phyloP scores from a whole-genome alignment of 2,797 vertebrate genomes.

The Xiphophorus birchmanni region DNA sequence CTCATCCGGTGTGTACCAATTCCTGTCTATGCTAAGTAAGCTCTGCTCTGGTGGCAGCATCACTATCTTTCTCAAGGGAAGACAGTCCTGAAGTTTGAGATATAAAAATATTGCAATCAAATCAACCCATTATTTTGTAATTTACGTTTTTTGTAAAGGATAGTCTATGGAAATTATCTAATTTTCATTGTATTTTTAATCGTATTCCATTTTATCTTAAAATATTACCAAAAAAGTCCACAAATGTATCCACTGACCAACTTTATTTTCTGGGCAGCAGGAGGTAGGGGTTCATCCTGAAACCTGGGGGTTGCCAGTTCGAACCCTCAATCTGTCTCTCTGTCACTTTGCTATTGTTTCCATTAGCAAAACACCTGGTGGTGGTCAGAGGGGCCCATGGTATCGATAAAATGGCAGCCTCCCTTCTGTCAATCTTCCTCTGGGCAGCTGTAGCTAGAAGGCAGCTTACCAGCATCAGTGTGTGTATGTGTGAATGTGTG shows the following conservation, averaged over 20 bases:
- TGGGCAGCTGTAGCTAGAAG: no score
- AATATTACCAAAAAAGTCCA: background rate
- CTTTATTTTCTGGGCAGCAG: background rate
- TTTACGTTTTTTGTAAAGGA: no score
- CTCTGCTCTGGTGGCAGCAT: background rate
- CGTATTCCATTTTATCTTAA: background rate
- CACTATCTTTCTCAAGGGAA: background rate
- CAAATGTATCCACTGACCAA: background rate
- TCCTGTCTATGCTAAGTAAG: background rate
- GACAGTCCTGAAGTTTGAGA: background rate
- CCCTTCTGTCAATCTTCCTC: no score
- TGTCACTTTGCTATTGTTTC: no score
- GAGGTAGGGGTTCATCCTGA: no score
- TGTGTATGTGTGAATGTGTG: no score
- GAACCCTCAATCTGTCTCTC: no score
- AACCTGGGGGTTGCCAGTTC: no score
- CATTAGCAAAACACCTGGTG: no score
- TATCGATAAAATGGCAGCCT: no score
- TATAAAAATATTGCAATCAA: background rate
- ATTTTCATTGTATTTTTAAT: background rate
- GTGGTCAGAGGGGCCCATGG: no score
- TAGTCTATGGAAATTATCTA: background rate
- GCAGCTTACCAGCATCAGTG: no score
- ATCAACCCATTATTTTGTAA: background rate
- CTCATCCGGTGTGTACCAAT: background rate